phyloP scores from a whole-genome alignment of 2,797 vertebrate genomes.

The Pseudochromis fuscus region DNA sequence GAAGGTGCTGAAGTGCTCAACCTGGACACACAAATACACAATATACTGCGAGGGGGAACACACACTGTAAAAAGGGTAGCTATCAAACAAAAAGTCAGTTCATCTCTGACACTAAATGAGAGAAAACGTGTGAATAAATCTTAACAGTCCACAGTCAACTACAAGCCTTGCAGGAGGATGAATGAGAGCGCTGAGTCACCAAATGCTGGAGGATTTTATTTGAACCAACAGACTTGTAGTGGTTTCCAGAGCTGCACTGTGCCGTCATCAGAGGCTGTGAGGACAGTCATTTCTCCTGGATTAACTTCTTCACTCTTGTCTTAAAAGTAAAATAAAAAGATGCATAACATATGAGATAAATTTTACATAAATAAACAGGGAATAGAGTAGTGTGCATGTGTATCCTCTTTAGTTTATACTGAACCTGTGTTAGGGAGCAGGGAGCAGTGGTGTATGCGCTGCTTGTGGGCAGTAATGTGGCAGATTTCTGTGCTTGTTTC shows the following conservation, averaged over 20 bases:
- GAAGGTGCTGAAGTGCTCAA: constrained; percentile 84
- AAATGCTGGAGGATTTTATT: neutral
- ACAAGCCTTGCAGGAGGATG: no score
- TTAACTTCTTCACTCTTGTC: constrained; percentile 54
- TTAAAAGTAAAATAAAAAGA: constrained; percentile 33
- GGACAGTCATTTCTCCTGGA: constrained; percentile 80
- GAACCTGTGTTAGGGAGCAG: constrained; percentile 67
- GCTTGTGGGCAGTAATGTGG: constrained; percentile 86
- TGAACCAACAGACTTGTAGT: constrained; percentile 80
- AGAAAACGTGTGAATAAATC: no score
- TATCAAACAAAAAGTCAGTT: neutral
- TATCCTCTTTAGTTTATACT: no score
- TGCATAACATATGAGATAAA: neutral
- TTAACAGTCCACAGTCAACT: no score
- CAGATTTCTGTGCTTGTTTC: constrained; percentile 83
- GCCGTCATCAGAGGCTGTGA: constrained; percentile 88
- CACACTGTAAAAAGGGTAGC: neutral
- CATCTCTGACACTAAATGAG: no score
- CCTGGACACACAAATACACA: constrained; percentile 64
- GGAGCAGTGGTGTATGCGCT: constrained; percentile 82
- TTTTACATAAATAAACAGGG: neutral
- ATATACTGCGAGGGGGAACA: neutral
- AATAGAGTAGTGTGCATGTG: no score
- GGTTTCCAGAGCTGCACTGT: constrained; percentile 89
- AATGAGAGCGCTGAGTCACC: no score